Percentiles rank a stretch among this genome's conserved stretches.
These are phyloP conservation scores for Drosophila atroscutellata DNA, from an alignment of 2,888 invertebrate species.

Conservation along the genomic window DNA sequence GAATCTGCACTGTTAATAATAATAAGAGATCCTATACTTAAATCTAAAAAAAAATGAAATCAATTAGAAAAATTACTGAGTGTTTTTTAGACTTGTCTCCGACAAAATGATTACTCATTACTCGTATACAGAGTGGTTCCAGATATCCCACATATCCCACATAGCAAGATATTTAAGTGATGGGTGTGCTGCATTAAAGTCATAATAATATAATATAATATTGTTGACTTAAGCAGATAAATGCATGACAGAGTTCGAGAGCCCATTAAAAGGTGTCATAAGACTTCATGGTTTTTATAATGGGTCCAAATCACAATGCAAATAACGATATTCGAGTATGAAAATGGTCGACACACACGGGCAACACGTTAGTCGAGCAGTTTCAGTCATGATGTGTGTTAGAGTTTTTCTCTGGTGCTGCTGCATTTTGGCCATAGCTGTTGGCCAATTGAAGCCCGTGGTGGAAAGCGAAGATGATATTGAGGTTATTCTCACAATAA, in stretches of 20 bases:
- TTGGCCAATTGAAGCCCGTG: constrained; percentile 8
- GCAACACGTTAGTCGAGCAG: constrained; percentile 19
- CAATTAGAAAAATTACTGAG: neutral
- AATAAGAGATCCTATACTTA: neutral
- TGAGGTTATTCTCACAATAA: neutral
- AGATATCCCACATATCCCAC: neutral
- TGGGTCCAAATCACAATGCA: constrained; percentile 23
- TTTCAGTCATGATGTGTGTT: constrained; percentile 28
- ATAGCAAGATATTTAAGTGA: neutral
- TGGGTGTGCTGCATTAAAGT: neutral
- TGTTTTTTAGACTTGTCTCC: neutral
- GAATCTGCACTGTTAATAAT: no score
- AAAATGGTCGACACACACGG: neutral
- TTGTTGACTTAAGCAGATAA: neutral
- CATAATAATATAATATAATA: neutral
- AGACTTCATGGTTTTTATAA: neutral
- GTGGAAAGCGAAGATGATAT: constrained; percentile 5
- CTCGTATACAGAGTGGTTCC: neutral
- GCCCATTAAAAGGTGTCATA: neutral
- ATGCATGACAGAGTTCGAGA: neutral
- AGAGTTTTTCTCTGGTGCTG: constrained; percentile 5
- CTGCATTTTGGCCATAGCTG: constrained; percentile 9
- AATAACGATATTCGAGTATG: constrained; percentile 10
- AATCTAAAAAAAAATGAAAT: neutral
- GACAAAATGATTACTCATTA: neutral